phyloP scores from a whole-genome alignment of 2,113 vertebrate genomes.

The Hyperopisus bebe region DNA sequence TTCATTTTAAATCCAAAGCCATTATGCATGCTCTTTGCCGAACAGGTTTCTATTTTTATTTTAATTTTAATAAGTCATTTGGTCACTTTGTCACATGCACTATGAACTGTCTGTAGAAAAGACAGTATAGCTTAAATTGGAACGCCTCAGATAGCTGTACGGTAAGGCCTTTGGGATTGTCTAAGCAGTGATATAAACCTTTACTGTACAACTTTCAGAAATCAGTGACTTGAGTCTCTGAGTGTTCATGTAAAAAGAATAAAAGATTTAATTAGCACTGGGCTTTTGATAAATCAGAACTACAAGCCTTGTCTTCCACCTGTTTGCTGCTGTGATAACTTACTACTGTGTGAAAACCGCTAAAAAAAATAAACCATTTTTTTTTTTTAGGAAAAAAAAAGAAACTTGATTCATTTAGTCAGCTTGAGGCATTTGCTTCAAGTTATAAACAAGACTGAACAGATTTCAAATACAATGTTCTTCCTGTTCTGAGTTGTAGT shows the following conservation, averaged over 20 bases:
- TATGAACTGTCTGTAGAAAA: conserved; percentile 24
- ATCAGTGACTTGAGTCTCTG: not conserved
- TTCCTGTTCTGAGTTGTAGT: not conserved
- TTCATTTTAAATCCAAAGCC: conserved; percentile 48
- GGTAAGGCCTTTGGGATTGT: not conserved
- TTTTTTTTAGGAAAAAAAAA: conserved; percentile 17
- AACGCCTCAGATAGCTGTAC: not conserved
- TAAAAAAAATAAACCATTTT: conserved; percentile 34
- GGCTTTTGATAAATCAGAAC: conserved; percentile 32
- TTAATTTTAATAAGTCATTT: conserved; percentile 14
- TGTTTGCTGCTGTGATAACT: conserved; percentile 47
- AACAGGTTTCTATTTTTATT: conserved; percentile 34
- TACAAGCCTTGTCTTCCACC: conserved; percentile 34
- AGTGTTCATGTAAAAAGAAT: conserved; percentile 12
- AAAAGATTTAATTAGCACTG: conserved; percentile 32
- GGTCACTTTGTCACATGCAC: conserved; percentile 43
- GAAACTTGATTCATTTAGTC: not conserved
- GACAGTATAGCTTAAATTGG: conserved; percentile 7
- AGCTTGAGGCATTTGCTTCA: not conserved
- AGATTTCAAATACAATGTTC: not conserved
- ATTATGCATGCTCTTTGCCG: conserved; percentile 44
- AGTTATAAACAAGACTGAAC: not conserved
- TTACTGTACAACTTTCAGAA: conserved; percentile 1
- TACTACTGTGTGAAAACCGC: conserved; percentile 44
- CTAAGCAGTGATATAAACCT: not conserved